Evolutionary conservation across 2,797 vertebrate genomes (phyloP), one percentile per base, ranked within the genome.

Genomic region (Lacerta bilineata): DNA sequence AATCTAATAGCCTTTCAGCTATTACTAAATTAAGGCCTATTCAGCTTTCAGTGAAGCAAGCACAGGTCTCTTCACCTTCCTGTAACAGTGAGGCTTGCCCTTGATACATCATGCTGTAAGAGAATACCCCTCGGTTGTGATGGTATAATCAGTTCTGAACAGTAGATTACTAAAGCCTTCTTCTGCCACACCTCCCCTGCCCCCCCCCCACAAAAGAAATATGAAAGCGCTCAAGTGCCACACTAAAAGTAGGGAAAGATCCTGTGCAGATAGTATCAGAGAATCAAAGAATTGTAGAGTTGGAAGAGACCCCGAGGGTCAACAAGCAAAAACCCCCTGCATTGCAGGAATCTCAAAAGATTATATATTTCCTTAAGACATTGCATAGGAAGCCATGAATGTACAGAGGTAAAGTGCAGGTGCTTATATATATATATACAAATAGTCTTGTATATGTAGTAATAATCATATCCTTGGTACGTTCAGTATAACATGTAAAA

Each of bases 1-100:
- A 95, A 94, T 95, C 89, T 94, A 94, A 93, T 87, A 94, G 72
- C 87, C 92, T 84, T 91, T 91, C 85, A 94, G 61, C 87, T 91
- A 89, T 90, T 93, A 93, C 91, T 94, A 95, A 93, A 92, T 95
- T 94, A 94, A 86, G 77, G 33, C 72, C 85, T 92, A 72, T 91
- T 86, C 92, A 93, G 4, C 23, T 89, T 80, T 84, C 80, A 80
- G 78, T 92, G 91, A 88, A 87, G 5, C 71, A 91, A 88, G 84
- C 66, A n/a, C 33, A 77, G 92, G 69, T 83, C 87, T 86, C 91
- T 85, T 89, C 83, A 59, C 74, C 64, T 69, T 87, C 27, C 0
- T 0, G 6, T 61, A 77, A 27, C 36, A 5, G 39, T 17, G 76
- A 46, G 87, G 89, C 33, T 86, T 89, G 74, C 46, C 87, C 84